These are phyloP conservation scores for Danio choprae DNA, from an alignment of 2,797 vertebrate species.

Conservation along the genomic window DNA sequence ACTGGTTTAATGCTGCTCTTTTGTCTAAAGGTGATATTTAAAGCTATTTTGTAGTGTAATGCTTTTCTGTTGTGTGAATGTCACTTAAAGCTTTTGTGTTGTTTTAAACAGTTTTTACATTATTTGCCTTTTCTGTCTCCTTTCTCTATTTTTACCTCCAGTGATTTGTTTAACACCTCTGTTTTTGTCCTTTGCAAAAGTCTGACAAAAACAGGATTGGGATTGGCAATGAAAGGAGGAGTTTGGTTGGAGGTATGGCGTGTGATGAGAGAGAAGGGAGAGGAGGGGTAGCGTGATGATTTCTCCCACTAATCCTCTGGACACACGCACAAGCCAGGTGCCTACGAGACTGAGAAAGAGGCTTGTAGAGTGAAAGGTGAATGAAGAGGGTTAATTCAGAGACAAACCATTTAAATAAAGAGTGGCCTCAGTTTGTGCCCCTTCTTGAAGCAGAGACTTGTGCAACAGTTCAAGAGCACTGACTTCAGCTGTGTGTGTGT, in stretches of 20 bases:
- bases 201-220: slow-evolving; percentile 3
- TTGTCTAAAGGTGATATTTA: neutral
- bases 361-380: slow-evolving; percentile 58
- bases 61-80: neutral
- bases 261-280: slow-evolving; percentile 59
- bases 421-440: neutral
- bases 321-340: slow-evolving; percentile 75
- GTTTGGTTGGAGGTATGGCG: slow-evolving; percentile 42
- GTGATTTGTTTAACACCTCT: neutral
- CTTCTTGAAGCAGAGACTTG: slow-evolving; percentile 22
- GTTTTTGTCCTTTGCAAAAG: neutral
- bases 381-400: slow-evolving; percentile 43
- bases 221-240: slow-evolving; percentile 30
- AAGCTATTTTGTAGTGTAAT: too few relatives aligned
- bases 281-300: slow-evolving; percentile 76
- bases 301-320: slow-evolving; percentile 79
- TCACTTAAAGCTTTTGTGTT: neutral
- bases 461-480: slow-evolving; percentile 11
- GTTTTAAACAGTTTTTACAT: neutral
- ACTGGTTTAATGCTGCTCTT: neutral
- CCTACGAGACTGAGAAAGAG: slow-evolving; percentile 61
- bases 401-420: slow-evolving; percentile 4
- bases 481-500: slow-evolving; percentile 7
- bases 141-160: neutral
- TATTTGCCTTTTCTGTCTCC: neutral